A percentile compares a stretch with the other conserved stretches of the same genome.
These are phyloP conservation scores for Daktulosphaira vitifoliae DNA, from an alignment of 1,140 invertebrate genomes.

Conservation along the genomic window DNA sequence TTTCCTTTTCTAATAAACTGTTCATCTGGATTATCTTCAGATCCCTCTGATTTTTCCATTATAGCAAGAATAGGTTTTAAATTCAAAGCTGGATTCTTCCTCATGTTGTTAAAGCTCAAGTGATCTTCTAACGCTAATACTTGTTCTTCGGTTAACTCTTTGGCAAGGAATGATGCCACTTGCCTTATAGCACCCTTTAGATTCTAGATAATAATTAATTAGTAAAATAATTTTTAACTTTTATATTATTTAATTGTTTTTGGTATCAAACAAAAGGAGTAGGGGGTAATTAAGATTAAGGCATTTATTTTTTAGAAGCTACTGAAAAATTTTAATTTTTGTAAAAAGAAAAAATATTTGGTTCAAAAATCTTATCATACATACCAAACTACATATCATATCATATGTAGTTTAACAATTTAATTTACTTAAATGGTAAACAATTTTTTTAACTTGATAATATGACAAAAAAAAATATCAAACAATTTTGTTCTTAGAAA, in stretches of 20 bases:
- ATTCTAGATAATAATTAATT: slow-evolving; percentile 24
- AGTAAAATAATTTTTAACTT: background rate
- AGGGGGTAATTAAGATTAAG: background rate
- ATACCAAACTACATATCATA: no score
- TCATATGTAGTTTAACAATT: no score
- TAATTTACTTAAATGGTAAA: no score
- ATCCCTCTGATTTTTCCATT: slow-evolving; percentile 46
- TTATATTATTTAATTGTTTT: background rate
- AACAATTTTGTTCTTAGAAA: no score
- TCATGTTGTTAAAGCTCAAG: slow-evolving; percentile 53
- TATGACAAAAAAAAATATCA: no score
- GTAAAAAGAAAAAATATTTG: no score
- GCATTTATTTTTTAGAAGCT: background rate
- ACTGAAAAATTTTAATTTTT: no score
- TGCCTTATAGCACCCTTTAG: slow-evolving; percentile 49
- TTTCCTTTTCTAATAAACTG: slow-evolving; percentile 67
- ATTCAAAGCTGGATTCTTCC: slow-evolving; percentile 64
- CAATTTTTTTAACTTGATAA: no score
- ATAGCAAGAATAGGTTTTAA: slow-evolving; percentile 48
- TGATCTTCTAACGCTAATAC: slow-evolving; percentile 51
- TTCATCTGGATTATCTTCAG: slow-evolving; percentile 45
- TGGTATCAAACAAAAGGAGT: background rate
- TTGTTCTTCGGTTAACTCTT: slow-evolving; percentile 48
- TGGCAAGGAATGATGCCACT: slow-evolving; percentile 61
- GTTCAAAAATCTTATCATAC: background rate